These are phyloP conservation scores for Heliothis peltigera DNA, from an alignment of 2,888 invertebrate species.

Conservation along the genomic window DNA sequence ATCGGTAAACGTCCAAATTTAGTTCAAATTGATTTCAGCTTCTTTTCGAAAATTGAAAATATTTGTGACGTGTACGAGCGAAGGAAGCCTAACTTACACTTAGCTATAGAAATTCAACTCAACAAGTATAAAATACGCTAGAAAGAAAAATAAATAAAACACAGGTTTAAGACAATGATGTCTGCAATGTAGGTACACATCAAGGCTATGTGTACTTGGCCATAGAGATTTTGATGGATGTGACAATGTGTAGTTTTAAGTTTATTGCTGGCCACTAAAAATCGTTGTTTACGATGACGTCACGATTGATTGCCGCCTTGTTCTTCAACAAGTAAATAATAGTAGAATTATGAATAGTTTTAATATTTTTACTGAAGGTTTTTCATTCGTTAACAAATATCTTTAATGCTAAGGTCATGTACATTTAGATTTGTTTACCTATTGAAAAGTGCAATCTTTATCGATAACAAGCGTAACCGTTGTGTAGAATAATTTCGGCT, in stretches of 20 bases:
- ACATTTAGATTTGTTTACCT: constrained; percentile 3
- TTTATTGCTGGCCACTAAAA: constrained; percentile 15
- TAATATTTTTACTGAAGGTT: constrained; percentile 39
- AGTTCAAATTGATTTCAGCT: neutral
- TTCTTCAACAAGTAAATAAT: constrained; percentile 38
- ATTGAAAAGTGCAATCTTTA: neutral
- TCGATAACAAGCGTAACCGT: constrained; percentile 16
- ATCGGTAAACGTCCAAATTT: too few relatives aligned
- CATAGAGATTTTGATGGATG: constrained; percentile 21
- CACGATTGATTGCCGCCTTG: constrained; percentile 42
- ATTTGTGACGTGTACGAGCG: too few relatives aligned
- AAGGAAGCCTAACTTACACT: constrained; percentile 2
- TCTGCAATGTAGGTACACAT: neutral
- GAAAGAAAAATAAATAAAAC: constrained; percentile 13
- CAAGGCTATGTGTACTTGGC: constrained; percentile 29
- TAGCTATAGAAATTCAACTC: constrained; percentile 11
- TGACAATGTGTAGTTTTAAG: constrained; percentile 14
- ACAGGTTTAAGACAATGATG: constrained; percentile 9
- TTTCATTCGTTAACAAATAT: constrained; percentile 21
- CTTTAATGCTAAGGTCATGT: constrained; percentile 34
- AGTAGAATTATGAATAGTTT: constrained; percentile 30
- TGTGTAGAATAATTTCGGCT: constrained; percentile 4
- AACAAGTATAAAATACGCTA: constrained; percentile 2
- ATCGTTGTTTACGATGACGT: constrained; percentile 22
- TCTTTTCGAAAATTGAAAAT: too few relatives aligned